Evolutionary conservation across 2,113 vertebrate species (phyloP).

Genomic region (Chauna torquata): DNA sequence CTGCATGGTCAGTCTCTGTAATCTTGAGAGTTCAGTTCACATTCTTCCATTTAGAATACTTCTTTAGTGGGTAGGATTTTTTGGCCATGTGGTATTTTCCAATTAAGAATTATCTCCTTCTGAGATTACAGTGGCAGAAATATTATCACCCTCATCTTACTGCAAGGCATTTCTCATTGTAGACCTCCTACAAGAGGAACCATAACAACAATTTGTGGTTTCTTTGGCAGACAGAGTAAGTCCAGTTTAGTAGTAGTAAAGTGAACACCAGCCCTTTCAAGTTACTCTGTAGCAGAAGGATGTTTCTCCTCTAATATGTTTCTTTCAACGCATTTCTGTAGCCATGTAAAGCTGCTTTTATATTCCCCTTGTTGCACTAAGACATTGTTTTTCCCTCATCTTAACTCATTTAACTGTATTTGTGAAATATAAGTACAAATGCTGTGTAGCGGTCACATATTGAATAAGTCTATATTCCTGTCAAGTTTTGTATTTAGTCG

Average conservation of each 20-base stretch:
- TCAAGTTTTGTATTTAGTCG: background rate
- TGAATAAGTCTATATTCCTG: background rate
- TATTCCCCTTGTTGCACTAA: background rate
- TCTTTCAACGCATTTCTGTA: background rate
- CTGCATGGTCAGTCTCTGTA: fast-evolving
- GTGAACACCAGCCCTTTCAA: background rate
- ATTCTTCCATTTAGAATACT: background rate
- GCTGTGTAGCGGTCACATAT: background rate
- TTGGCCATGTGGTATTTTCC: background rate
- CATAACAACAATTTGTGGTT: background rate
- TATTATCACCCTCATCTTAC: background rate
- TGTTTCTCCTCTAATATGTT: background rate
- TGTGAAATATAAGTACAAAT: background rate
- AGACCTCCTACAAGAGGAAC: background rate
- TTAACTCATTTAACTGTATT: background rate
- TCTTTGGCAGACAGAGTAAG: background rate
- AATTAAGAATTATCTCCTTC: background rate
- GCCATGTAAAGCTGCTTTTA: background rate
- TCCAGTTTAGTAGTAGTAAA: background rate
- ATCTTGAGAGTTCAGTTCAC: background rate
- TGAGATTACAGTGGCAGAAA: background rate
- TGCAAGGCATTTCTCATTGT: background rate
- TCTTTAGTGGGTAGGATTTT: background rate
- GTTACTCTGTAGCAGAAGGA: background rate
- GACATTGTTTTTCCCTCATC: background rate